A percentile compares a stretch with the other conserved stretches of the same genome.
These are phyloP conservation scores for Beroe forskalii DNA, from an alignment of 37 sponge, comb jelly and placozoan genomes.

Conservation along the genomic window DNA sequence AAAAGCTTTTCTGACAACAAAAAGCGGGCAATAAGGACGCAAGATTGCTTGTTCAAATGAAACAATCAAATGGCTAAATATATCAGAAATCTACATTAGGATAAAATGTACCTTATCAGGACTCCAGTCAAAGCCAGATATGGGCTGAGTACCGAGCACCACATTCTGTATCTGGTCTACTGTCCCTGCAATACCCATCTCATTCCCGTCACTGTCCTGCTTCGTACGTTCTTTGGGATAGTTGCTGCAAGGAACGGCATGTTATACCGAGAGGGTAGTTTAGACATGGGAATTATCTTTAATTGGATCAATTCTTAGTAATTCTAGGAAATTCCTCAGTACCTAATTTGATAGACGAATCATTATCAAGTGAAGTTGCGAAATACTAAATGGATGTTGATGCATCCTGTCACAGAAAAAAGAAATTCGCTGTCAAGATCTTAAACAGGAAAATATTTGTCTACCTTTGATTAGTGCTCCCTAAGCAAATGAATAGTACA, in stretches of 20 bases:
- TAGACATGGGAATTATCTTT: background rate
- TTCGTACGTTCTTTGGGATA: conserved; percentile 80
- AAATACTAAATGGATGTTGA: no score
- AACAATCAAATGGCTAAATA: background rate
- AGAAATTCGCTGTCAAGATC: no score
- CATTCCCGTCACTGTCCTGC: conserved; percentile 70
- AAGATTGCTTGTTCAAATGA: background rate
- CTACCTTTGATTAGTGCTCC: no score
- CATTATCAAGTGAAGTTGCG: no score
- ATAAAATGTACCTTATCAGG: conserved; percentile 85
- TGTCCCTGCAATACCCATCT: conserved; percentile 86
- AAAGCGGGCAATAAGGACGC: background rate
- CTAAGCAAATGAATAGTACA: no score
- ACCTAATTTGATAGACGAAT: background rate
- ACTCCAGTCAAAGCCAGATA: conserved; percentile 95
- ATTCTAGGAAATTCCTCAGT: background rate
- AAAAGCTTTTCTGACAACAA: background rate
- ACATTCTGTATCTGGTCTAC: conserved; percentile 87
- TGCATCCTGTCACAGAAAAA: no score
- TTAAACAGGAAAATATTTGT: no score
- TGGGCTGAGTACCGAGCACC: conserved; percentile 91
- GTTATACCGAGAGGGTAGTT: background rate
- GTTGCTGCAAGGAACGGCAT: conserved; percentile 73
- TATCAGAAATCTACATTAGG: background rate
- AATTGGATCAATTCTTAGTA: background rate